Base-by-base conservation (phyloP, 2,113 vertebrate species). In the Phoenicopterus ruber region DNA sequence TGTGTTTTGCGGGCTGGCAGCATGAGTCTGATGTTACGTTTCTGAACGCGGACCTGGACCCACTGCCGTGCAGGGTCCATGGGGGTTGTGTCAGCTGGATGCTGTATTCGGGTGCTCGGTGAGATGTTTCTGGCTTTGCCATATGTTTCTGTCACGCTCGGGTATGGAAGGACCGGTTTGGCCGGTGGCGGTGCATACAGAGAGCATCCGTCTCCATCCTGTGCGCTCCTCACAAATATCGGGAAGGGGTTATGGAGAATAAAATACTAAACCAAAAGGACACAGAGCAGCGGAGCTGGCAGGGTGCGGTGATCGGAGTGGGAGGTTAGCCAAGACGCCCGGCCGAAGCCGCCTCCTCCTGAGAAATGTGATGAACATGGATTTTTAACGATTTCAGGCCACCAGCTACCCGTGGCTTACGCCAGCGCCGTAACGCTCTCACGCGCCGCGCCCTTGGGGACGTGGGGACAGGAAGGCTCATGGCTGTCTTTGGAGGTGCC, bases 301-400 rank as follows among this genome's bases (percentile, higher is more conserved):
- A 96, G 94, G 92, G 94, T 86, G 93, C 63, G 1, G 93, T 66
- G 87, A 96, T 86, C 17, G 0, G 86, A 92, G 93, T 69, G 91
- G 97, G 96, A 96, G 49, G 46, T 90, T 77, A 82, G 96, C 97
- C 97, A 98, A 96, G 96, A 92, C 0, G 5, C 93, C 93, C 50
- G 66, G 95, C 88, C 44, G 74, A 88, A 97, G 91, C 87, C 11
- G 21, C 24, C 82, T 69, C 92, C 96, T 95, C 78, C 82, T 90
- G 85, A 92, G 84, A 95, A 91, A 89, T 70, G 79, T 81, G 95
- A 92, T 88, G 94, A 94, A 42, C 62, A 70, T 16, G 65, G 86
- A 71, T 95, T 95, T 94, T 84, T 82, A 91, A 79, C 85, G 77
- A 87, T 85, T 94, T 71, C 77, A 79, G 86, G 94, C 86, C 76